Base-by-base conservation (phyloP, 2,797 vertebrate species). In the Meda fulgida region DNA sequence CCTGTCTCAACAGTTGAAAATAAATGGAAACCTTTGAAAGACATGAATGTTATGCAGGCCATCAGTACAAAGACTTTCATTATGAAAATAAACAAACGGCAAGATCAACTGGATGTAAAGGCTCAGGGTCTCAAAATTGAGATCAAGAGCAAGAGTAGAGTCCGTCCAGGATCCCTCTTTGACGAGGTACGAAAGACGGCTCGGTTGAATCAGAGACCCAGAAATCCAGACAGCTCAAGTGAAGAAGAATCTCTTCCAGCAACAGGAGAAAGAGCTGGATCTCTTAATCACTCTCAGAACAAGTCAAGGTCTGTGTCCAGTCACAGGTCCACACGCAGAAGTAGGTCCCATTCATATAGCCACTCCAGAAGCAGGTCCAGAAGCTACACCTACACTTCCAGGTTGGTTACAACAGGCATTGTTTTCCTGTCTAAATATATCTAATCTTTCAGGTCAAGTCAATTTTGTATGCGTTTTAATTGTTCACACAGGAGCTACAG, bases 101-200 rank as follows among this genome's bases (percentile, higher is more conserved):
- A 92, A 21, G 92, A 96, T 80, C 90, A 55, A 76, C 89, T 85
- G 3, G 94, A 94, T 13, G 65, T 91, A 29, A 96, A 93, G 78
- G 82, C 93, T 1, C 96, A 96, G 38, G 97, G 95, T 38, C 95
- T 99, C 82, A 95, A 96, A 69, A 99, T 99, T 90, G 98, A 99
- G 94, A 99, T 99, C 53, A 99, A 99, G 91, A 98, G 96, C 70
- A 98, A 96, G 90, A 99, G 94, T 89, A 95, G 96, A 72, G 97
- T 99, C 2, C 95, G 97, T 14, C 98, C 98, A 0, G 98, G 98
- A 2, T 99, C 98, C 14, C 95, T 99, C 66, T 99, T 99, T 13
- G 98, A 99, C 1, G 98, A 99, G 89, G 98, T 99, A 1, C 96
- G 98, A 1, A 99, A 99, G 92, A 99, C 98, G 0, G 98, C 97